Conservation (phyloP, 1,140 invertebrate genomes). For the Micrasema minimum region DNA sequence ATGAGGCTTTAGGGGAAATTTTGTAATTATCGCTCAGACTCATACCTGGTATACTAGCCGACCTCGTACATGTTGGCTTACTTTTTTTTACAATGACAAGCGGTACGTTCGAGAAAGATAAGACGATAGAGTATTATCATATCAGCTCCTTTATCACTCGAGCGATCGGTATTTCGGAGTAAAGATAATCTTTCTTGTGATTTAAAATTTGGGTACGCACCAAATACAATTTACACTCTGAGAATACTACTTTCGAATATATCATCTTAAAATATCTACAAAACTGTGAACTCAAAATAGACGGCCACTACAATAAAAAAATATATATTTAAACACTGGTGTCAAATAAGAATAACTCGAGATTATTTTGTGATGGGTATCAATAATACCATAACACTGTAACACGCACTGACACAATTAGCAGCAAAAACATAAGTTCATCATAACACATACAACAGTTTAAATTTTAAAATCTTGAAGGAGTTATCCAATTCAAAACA, state of each 20-base stretch:
- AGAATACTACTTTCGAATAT: neutral
- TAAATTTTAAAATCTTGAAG: neutral
- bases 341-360: conserved; percentile 21
- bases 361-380: conserved; percentile 26
- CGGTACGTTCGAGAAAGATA: conserved; percentile 19
- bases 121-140: conserved; percentile 29
- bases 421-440: neutral
- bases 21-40: conserved; percentile 36
- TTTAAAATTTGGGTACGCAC: neutral
- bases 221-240: neutral
- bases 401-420: conserved; percentile 37
- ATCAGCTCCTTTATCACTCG: conserved; percentile 24
- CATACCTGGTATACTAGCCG: conserved; percentile 36
- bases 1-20: conserved; percentile 8
- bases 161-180: neutral
- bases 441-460: too few species aligned
- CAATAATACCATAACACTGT: conserved; percentile 33
- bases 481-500: conserved; percentile 9
- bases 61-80: conserved; percentile 43
- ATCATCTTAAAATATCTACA: conserved; percentile 5
- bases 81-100: conserved; percentile 27
- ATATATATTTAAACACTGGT: conserved; percentile 15
- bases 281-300: neutral
- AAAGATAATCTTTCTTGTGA: neutral
- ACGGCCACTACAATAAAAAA: conserved; percentile 5